phyloP scores from a whole-genome alignment of 2,888 invertebrate species.

The Nowickia ferox region DNA sequence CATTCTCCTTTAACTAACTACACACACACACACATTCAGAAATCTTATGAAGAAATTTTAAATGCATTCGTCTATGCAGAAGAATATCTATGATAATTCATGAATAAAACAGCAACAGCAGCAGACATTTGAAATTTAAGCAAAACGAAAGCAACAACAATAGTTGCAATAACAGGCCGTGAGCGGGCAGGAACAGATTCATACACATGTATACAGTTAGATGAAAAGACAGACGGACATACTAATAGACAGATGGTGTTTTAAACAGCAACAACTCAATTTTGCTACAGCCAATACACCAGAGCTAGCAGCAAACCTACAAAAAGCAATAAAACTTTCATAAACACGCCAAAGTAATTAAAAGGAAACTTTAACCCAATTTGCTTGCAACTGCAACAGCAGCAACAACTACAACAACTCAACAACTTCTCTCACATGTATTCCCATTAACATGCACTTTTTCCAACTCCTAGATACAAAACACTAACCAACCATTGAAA shows the following conservation, averaged over 20 bases:
- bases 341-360: constrained; percentile 70
- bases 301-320: constrained; percentile 11
- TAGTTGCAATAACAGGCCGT: neutral
- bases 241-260: constrained; percentile 11
- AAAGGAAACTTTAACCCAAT: constrained; percentile 68
- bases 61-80: constrained; percentile 35
- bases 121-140: constrained; percentile 29
- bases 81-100: constrained; percentile 49
- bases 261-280: constrained; percentile 16
- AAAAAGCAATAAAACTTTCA: constrained; percentile 67
- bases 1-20: constrained; percentile 49
- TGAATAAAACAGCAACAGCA: constrained; percentile 51
- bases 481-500: neutral
- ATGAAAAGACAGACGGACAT: neutral
- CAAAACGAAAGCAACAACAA: constrained; percentile 22
- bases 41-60: constrained; percentile 20
- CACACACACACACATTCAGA: constrained; percentile 23
- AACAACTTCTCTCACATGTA: constrained; percentile 8
- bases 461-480: neutral
- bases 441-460: neutral
- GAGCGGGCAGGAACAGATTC: neutral
- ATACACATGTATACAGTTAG: too few relatives aligned
- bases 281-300: constrained; percentile 7
- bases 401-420: constrained; percentile 10
- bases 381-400: constrained; percentile 53